Conservation (phyloP, 2,113 vertebrate species). For the Narcine bancroftii region DNA sequence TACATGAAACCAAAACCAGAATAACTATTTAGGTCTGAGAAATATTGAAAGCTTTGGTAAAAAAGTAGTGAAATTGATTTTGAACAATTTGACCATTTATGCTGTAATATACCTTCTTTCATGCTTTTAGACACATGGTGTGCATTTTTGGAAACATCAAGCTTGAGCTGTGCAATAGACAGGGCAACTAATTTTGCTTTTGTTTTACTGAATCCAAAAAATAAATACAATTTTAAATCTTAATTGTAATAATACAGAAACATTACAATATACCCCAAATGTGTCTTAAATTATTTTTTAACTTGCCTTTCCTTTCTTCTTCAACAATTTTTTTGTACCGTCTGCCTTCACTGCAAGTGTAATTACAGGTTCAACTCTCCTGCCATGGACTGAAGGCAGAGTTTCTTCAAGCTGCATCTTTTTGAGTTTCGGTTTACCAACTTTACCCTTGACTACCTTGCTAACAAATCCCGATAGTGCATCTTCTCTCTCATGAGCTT, state of each 20-base stretch:
- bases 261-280: background rate
- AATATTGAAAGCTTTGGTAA: background rate
- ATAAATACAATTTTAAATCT: background rate
- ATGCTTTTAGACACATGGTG: background rate
- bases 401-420: conserved; percentile 91
- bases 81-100: background rate
- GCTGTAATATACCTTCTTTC: background rate
- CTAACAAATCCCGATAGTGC: conserved; percentile 63
- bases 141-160: background rate
- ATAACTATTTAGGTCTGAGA: background rate
- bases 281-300: background rate
- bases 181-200: background rate
- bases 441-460: conserved; percentile 92
- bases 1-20: background rate
- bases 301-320: conserved; percentile 81
- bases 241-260: background rate
- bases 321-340: conserved; percentile 78
- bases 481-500: conserved; percentile 80
- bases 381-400: conserved; percentile 80
- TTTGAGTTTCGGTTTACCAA: conserved; percentile 90
- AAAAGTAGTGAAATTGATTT: background rate
- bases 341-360: conserved; percentile 80
- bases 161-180: background rate
- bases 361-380: conserved; percentile 82
- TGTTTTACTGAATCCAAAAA: background rate